Base-by-base conservation (phyloP, 2,797 vertebrate species). In the Bradypodion ventrale region DNA sequence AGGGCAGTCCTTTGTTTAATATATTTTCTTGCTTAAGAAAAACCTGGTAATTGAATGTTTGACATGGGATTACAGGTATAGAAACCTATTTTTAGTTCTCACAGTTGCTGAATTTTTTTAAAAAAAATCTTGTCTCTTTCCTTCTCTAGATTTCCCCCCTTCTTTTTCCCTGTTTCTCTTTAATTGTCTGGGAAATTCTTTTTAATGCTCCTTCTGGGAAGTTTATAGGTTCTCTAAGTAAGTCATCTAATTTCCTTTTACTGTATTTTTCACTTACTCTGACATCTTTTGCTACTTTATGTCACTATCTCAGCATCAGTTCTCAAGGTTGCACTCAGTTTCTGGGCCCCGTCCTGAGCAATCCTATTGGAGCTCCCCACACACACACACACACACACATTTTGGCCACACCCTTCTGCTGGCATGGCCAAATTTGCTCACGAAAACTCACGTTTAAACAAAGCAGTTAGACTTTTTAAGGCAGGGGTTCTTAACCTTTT, bases 201-300 rank as follows among this genome's bases (percentile, higher is more conserved):
- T 78, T 83, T 75, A 74, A 56, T 88, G 63, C 32, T 77, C 62
- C 68, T 90, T 90, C 78, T 85, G 75, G 88, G 82, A 90, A 62
- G 75, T 25, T 83, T 79, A 88, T 92, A 80, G 77, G 23, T 9
- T 89, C 79, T 84, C 40, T 16, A 16, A 85, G 62, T 84, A 78
- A 86, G 87, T 85, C 82, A 89, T 88, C 91, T 75, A 82, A 60
- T 74, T 91, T 83, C 83, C 93, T 37, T 69, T 91, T 79, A 88
- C 59, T 70, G 62, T 32, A 83, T 92, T 89, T 88, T 86, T 88
- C 80, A 80, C 13, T 56, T 93, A 85, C 89, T 56, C 75, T 87
- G 73, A 86, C 70, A 89, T 78, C 27, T 83, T 89, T 88, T 91
- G 73, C 5, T 84, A 89, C 69, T 42, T 66, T 32, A 42, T 88